Percentiles rank a stretch among this genome's conserved stretches.
phyloP scores from a whole-genome alignment of 2,797 vertebrate species.

The Onychomys leucogaster region DNA sequence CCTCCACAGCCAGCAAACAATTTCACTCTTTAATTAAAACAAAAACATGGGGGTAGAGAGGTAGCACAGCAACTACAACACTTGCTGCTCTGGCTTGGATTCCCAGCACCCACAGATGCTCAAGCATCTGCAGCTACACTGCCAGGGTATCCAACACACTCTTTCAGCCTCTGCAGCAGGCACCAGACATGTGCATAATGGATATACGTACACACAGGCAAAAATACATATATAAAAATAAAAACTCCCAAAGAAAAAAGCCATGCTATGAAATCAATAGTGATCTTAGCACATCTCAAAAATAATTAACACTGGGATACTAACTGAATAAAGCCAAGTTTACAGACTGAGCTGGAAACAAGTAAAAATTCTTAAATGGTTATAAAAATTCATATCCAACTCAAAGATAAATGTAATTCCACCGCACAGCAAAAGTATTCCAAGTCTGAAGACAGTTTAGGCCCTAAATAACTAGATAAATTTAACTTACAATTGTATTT shows the following conservation, averaged over 20 bases:
- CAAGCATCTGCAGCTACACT: no score
- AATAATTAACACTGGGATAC: conserved; percentile 12
- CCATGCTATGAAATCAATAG: conserved; percentile 44
- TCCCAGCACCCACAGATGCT: neutral
- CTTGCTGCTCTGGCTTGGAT: neutral
- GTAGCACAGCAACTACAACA: no score
- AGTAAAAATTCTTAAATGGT: neutral
- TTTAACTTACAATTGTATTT: neutral
- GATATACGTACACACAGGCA: neutral
- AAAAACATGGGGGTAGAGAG: neutral
- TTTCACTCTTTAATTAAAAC: conserved; percentile 19
- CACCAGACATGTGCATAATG: neutral
- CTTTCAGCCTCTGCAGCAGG: no score
- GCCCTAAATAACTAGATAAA: neutral
- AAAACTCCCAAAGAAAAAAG: no score
- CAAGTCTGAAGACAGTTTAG: neutral
- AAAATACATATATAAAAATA: neutral
- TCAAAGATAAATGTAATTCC: neutral
- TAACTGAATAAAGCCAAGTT: conserved; percentile 41
- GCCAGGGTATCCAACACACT: neutral
- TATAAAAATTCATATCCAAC: neutral
- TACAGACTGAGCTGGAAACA: neutral
- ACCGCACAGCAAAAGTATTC: neutral
- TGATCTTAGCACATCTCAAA: conserved; percentile 46
- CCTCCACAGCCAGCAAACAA: neutral